Evolutionary conservation across 2,888 invertebrate species (phyloP).

Genomic region (Mantis religiosa): DNA sequence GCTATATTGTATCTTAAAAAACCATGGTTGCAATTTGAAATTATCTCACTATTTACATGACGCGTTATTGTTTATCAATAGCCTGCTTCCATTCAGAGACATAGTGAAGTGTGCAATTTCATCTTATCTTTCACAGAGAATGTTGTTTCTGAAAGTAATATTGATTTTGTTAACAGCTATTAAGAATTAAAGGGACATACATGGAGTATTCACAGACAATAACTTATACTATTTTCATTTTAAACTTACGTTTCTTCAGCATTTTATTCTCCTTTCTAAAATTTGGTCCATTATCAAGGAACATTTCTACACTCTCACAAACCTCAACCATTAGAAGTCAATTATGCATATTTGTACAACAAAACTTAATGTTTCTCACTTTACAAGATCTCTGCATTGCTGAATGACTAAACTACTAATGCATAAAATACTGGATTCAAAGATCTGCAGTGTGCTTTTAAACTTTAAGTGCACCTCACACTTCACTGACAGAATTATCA

Average conservation of each 20-base stretch:
- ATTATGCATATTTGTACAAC: not conserved
- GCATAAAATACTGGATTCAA: not conserved
- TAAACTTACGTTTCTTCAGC: not conserved
- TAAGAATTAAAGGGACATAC: not conserved
- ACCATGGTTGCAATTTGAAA: too few relatives aligned
- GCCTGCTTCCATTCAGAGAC: too few relatives aligned
- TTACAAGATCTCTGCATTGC: not conserved
- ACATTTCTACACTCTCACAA: not conserved
- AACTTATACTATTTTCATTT: constrained; percentile 68
- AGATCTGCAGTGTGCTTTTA: not conserved
- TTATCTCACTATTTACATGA: too few relatives aligned
- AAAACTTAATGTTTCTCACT: not conserved
- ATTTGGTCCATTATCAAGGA: not conserved
- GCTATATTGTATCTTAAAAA: too few relatives aligned
- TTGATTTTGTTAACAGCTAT: not conserved
- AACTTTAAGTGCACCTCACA: not conserved
- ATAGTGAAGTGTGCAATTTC: too few relatives aligned
- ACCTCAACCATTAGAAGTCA: not conserved
- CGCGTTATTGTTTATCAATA: too few relatives aligned
- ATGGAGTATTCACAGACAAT: constrained; percentile 68
- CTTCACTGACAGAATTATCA: not conserved
- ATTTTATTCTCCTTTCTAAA: not conserved
- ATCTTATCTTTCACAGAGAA: not conserved
- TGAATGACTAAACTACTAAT: not conserved
- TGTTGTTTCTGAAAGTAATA: not conserved